These are phyloP conservation scores for Festucalex cinctus DNA, from an alignment of 2,113 vertebrate genomes.

Conservation along the genomic window DNA sequence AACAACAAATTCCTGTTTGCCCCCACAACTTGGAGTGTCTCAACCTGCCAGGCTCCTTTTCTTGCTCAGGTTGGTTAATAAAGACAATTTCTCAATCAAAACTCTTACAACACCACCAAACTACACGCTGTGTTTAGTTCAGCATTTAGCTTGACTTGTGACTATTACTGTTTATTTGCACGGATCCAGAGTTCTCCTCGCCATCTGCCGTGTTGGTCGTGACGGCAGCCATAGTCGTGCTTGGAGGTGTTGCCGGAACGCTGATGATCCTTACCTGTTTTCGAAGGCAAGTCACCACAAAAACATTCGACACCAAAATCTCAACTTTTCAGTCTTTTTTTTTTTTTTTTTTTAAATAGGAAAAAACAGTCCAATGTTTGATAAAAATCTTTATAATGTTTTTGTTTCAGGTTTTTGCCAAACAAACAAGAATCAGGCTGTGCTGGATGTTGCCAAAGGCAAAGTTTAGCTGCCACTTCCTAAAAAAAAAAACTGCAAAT, in stretches of 20 bases:
- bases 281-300: conserved; percentile 47
- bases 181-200: conserved; percentile 50
- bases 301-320: not conserved
- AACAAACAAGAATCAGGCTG: conserved; percentile 47
- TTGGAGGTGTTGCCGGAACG: conserved; percentile 49
- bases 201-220: conserved; percentile 47
- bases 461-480: conserved; percentile 13
- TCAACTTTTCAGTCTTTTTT: not conserved
- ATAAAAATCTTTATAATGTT: not conserved
- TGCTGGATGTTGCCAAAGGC: conserved; percentile 37
- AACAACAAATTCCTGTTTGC: conserved; percentile 50
- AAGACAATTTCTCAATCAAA: not conserved
- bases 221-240: conserved; percentile 58
- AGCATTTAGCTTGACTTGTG: not conserved
- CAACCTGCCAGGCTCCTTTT: conserved; percentile 69
- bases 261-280: conserved; percentile 57
- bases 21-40: conserved; percentile 57
- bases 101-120: not conserved
- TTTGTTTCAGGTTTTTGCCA: conserved; percentile 56
- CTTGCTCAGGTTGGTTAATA: conserved; percentile 61
- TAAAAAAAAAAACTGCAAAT: not conserved
- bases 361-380: not conserved
- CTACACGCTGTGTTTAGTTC: not conserved
- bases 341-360: not conserved
- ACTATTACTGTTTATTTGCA: conserved; percentile 7